Conservation (phyloP, 2,113 vertebrate species). For the Pyxicephalus adspersus region DNA sequence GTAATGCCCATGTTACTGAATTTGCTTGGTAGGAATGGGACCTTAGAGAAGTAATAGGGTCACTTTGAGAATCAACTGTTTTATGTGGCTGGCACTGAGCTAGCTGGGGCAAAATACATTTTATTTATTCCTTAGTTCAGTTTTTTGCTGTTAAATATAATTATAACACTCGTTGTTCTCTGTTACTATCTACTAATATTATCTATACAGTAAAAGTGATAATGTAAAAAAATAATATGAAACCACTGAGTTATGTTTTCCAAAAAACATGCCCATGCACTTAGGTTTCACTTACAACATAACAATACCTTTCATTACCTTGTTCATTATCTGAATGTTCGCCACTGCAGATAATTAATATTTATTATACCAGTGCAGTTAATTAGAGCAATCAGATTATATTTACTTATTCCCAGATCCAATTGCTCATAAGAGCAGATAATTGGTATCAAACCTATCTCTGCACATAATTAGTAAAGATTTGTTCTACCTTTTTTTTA, state of each 20-base stretch:
- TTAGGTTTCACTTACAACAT: background rate
- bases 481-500: too few species aligned
- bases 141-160: too few species aligned
- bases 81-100: too few species aligned
- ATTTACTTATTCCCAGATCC: slow-evolving; percentile 14
- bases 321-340: slow-evolving; percentile 20
- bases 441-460: slow-evolving; percentile 22
- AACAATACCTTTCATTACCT: slow-evolving; percentile 1
- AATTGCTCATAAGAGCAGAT: background rate
- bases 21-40: too few species aligned
- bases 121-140: too few species aligned
- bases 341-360: slow-evolving; percentile 7
- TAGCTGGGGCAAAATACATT: too few species aligned
- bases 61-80: too few species aligned
- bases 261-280: background rate
- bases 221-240: too few species aligned
- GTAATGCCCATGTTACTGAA: too few species aligned
- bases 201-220: background rate
- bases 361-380: background rate
- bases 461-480: background rate
- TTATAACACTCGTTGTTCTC: background rate
- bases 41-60: too few species aligned
- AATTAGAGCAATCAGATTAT: slow-evolving; percentile 25
- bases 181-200: background rate
- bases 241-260: background rate